Conservation (phyloP, 2,888 invertebrate species). For the Sarcophaga caerulescens region DNA sequence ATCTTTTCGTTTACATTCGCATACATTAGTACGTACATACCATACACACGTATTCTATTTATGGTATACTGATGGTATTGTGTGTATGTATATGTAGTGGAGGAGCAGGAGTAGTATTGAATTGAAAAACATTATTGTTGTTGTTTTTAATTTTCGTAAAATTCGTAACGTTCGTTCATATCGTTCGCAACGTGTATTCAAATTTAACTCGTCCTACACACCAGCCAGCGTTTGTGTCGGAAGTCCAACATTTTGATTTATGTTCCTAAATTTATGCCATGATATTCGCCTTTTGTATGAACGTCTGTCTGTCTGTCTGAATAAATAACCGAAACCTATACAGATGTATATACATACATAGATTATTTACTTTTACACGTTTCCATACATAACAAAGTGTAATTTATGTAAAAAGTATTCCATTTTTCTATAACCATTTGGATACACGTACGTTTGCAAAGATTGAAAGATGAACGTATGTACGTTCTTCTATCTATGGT, state of each 20-base stretch:
- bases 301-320: conserved; percentile 5
- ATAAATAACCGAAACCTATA: background rate
- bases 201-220: conserved; percentile 68
- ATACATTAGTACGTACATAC: no score
- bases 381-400: conserved; percentile 21
- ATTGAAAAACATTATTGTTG: conserved; percentile 15
- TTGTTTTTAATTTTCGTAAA: conserved; percentile 57
- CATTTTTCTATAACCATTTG: background rate
- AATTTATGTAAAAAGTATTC: background rate
- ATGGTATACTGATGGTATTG: background rate
- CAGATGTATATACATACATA: conserved; percentile 6
- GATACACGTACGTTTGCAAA: background rate
- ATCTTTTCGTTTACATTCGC: background rate
- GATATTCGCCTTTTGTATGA: conserved; percentile 58
- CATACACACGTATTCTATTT: background rate
- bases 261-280: conserved; percentile 78
- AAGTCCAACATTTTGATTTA: conserved; percentile 81
- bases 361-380: conserved; percentile 36
- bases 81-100: background rate
- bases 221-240: conserved; percentile 74
- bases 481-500: background rate
- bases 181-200: conserved; percentile 66
- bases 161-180: conserved; percentile 44
- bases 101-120: no score
- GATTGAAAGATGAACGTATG: conserved; percentile 3